phyloP scores from a whole-genome alignment of 2,888 invertebrate species.

The Allolobophora icterica region DNA sequence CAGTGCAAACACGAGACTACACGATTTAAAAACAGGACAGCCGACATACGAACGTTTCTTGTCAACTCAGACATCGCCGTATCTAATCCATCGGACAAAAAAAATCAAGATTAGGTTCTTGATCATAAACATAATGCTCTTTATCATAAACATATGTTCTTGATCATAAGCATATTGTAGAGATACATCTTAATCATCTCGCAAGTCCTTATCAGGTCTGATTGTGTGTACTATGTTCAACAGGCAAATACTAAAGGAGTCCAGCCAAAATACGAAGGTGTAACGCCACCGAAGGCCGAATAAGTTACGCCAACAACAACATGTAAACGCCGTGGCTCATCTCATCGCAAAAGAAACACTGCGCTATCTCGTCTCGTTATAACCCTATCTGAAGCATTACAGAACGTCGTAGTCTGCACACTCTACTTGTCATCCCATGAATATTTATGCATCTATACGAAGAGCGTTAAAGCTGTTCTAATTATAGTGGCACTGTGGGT shows the following conservation, averaged over 20 bases:
- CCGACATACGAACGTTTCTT: neutral
- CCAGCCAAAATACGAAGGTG: constrained; percentile 26
- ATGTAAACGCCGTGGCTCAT: neutral
- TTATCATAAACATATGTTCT: neutral
- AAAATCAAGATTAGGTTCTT: neutral
- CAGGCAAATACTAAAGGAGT: constrained; percentile 32
- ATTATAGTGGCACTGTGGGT: neutral
- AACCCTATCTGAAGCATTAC: neutral
- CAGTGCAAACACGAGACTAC: too few relatives aligned
- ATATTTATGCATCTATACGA: neutral
- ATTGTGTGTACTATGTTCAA: neutral
- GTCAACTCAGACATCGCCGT: neutral
- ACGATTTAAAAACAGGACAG: neutral
- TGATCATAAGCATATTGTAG: neutral
- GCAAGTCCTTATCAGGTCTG: neutral
- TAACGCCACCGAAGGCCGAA: constrained; percentile 25
- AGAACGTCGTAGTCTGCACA: neutral
- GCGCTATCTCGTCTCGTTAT: neutral
- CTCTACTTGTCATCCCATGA: neutral
- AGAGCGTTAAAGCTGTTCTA: neutral
- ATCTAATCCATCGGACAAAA: neutral
- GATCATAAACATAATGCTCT: neutral
- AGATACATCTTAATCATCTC: neutral
- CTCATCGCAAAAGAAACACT: neutral
- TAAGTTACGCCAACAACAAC: neutral